Conservation (phyloP, 2,797 vertebrate species). For the Trachurus trachurus region DNA sequence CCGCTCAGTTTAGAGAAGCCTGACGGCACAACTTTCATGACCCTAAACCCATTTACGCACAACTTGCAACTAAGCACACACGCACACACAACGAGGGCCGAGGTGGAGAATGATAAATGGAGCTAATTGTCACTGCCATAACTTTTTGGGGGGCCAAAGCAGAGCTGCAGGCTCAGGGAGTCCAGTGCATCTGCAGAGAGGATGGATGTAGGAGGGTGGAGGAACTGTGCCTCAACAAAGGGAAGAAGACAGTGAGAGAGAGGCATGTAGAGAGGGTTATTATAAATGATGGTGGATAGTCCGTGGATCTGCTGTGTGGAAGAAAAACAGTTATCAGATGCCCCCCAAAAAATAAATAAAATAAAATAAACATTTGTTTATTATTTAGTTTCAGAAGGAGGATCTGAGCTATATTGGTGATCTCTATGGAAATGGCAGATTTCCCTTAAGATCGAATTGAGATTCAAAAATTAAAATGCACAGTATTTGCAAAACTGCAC, state of each 20-base stretch:
- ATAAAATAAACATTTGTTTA: background rate
- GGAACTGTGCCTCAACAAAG: conserved; percentile 26
- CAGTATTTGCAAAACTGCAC: too few relatives aligned
- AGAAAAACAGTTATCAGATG: too few relatives aligned
- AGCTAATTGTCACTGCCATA: conserved; percentile 12
- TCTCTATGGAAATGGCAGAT: background rate
- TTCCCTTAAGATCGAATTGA: background rate
- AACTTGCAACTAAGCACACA: conserved; percentile 17
- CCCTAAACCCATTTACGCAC: conserved; percentile 9
- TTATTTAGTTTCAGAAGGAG: conserved; percentile 1
- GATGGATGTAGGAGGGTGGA: conserved; percentile 47
- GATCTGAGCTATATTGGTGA: background rate
- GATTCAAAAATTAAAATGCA: background rate
- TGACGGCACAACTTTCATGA: background rate
- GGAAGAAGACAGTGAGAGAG: conserved; percentile 15
- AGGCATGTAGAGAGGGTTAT: conserved; percentile 45
- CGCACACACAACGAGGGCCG: background rate
- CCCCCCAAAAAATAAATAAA: too few relatives aligned
- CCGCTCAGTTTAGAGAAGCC: background rate
- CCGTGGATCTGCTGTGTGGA: conserved; percentile 42
- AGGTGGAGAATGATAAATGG: conserved; percentile 22
- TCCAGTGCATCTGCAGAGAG: conserved; percentile 18
- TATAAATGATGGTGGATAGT: conserved; percentile 38
- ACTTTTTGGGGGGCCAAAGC: conserved; percentile 3
- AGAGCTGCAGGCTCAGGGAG: conserved; percentile 20